Percentiles rank a stretch among this genome's conserved stretches.
These are phyloP conservation scores for Heliangelus exortis DNA, from an alignment of 2,797 vertebrate genomes.

Conservation along the genomic window DNA sequence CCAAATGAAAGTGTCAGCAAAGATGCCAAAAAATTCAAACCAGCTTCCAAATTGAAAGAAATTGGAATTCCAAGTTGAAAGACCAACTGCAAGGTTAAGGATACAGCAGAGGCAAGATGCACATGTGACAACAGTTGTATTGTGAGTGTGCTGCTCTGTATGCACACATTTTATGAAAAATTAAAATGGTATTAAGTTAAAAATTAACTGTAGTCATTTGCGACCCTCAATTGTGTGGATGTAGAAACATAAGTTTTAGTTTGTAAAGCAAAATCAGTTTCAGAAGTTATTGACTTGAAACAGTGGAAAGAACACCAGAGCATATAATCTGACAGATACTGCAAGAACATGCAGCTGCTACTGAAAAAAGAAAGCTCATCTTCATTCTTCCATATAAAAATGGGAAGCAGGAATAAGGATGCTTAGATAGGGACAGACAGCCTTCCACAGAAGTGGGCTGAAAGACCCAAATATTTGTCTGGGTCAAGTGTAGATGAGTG, in stretches of 20 bases:
- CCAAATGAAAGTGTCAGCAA: neutral
- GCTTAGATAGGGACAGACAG: neutral
- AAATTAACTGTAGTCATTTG: neutral
- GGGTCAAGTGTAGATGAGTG: no score
- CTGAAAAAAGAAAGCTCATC: neutral
- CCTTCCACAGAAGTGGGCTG: neutral
- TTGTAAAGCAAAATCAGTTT: neutral
- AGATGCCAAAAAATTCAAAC: neutral
- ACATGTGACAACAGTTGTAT: neutral
- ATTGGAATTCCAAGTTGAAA: neutral
- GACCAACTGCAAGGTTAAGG: neutral
- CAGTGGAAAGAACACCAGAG: neutral
- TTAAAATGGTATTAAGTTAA: neutral
- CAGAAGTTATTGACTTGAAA: neutral
- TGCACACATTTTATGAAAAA: neutral
- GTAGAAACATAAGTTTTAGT: neutral
- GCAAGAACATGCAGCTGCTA: neutral
- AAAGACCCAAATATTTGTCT: neutral
- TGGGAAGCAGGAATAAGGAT: neutral
- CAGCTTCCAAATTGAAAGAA: neutral
- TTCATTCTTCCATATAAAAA: neutral
- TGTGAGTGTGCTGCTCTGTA: rapidly evolving
- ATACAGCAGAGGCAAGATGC: neutral
- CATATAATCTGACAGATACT: neutral
- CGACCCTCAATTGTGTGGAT: neutral